Evolutionary conservation across 2,113 vertebrate genomes (phyloP), one percentile per base, ranked within the genome.

Genomic region (Pituophis catenifer): DNA sequence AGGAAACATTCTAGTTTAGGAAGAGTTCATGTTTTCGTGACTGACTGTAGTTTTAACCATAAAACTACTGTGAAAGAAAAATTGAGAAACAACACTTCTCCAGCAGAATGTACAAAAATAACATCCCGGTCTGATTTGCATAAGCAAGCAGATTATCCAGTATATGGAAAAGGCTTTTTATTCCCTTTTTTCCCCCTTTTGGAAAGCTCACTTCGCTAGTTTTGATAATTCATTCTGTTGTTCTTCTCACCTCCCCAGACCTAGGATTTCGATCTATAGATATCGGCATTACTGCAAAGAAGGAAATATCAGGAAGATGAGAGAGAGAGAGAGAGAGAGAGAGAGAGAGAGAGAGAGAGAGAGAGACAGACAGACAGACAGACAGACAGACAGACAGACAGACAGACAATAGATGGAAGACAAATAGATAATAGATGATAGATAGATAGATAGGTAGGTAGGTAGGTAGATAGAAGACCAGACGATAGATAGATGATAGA

Each of bases 181-280:
- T 38, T 19, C 6, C n/a, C 6, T 38, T 38, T 38, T 38, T 38
- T 1, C 38, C 38, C 91, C 93, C 97, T 62, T 50, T 54, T 24
- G 65, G 95, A 95, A 97, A 97, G 95, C 97, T 97, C 96, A 91
- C 95, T 95, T 94, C 96, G 92, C 93, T 94, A 95, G 96, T 96
- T 98, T 97, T 96, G 96, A 97, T 97, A 98, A 92, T 97, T 96
- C 95, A 97, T 97, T 97, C 94, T 96, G 95, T 93, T 95, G 92
- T 95, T 95, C 96, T 97, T 97, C 96, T 96, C 96, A 96, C 94
- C 97, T 97, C 96, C 97, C 97, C 97, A 97, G 95, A 94, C 93
- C 94, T 95, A 96, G 92, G 94, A 96, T 95, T 97, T 96, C 90
- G 92, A 93, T 93, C 94, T 91, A 95, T 95, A 97, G 95, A 97